These are phyloP conservation scores for Apamea monoglypha DNA, from an alignment of 2,888 invertebrate genomes.

Conservation along the genomic window DNA sequence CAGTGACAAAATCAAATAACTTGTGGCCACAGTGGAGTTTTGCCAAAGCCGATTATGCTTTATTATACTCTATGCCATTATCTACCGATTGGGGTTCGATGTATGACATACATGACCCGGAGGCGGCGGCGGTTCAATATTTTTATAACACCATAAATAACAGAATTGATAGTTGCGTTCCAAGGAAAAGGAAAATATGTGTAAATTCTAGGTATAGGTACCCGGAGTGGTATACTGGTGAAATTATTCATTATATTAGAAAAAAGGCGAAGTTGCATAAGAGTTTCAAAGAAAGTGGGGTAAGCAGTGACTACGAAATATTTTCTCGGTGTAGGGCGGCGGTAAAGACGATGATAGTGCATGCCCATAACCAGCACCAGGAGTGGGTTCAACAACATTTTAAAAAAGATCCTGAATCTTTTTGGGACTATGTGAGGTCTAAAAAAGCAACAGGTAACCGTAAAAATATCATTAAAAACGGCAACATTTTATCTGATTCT, in stretches of 20 bases:
- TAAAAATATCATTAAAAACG: neutral
- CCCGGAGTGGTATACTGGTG: constrained; percentile 1
- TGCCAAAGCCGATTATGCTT: constrained; percentile 9
- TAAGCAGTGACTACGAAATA: neutral
- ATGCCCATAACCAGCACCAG: neutral
- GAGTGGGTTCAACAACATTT: neutral
- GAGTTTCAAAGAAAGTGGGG: neutral
- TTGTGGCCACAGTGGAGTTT: constrained; percentile 22
- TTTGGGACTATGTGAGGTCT: neutral
- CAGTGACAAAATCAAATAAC: neutral
- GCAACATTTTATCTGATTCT: neutral
- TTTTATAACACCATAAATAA: neutral
- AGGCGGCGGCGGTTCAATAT: neutral
- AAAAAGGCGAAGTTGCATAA: neutral
- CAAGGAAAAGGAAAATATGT: neutral
- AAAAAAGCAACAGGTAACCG: neutral
- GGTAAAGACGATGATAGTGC: neutral
- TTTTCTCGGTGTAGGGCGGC: neutral
- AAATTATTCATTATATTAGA: neutral
- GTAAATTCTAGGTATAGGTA: neutral
- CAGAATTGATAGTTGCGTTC: neutral
- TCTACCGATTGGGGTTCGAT: constrained; percentile 7
- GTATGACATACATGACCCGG: neutral
- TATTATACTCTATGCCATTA: constrained; percentile 6
- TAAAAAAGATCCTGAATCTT: neutral